Evolutionary conservation across 2,113 vertebrate genomes (phyloP).

Genomic region (Chitala chitala): DNA sequence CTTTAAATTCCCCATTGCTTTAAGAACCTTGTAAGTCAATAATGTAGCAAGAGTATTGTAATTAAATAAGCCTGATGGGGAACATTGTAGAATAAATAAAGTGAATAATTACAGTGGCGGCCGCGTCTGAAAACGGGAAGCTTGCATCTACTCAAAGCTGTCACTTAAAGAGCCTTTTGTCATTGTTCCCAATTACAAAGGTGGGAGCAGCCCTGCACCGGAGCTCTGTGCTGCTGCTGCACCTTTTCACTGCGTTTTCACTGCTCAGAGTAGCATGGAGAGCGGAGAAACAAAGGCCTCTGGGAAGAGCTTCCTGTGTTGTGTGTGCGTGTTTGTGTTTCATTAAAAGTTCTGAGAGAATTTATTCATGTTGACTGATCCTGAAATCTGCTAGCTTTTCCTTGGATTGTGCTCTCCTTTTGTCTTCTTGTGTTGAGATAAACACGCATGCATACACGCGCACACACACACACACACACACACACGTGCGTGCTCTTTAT

Average conservation of each 20-base stretch:
- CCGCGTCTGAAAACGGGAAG: conserved; percentile 47
- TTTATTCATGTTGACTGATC: too few relatives aligned
- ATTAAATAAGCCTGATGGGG: conserved; percentile 49
- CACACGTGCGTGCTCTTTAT: background rate
- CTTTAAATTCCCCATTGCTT: conserved; percentile 61
- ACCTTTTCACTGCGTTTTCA: background rate
- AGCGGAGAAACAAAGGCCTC: too few relatives aligned
- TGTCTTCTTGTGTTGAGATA: too few relatives aligned
- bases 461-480: background rate
- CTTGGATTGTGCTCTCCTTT: too few relatives aligned
- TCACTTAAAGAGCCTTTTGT: conserved; percentile 3
- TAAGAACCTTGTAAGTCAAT: conserved; percentile 72
- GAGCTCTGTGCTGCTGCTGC: background rate
- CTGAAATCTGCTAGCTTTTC: too few relatives aligned
- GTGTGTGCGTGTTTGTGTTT: too few relatives aligned
- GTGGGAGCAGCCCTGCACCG: background rate
- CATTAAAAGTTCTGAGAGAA: too few relatives aligned
- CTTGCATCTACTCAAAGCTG: background rate
- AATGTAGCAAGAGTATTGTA: conserved; percentile 64
- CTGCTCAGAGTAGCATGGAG: background rate
- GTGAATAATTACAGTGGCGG: conserved; percentile 69
- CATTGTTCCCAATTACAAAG: background rate
- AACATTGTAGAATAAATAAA: conserved; percentile 37
- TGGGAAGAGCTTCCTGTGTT: too few relatives aligned
- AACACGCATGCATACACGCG: too few relatives aligned